Evolutionary conservation across 2,888 invertebrate species (phyloP).

Genomic region (Griposia aprilina): DNA sequence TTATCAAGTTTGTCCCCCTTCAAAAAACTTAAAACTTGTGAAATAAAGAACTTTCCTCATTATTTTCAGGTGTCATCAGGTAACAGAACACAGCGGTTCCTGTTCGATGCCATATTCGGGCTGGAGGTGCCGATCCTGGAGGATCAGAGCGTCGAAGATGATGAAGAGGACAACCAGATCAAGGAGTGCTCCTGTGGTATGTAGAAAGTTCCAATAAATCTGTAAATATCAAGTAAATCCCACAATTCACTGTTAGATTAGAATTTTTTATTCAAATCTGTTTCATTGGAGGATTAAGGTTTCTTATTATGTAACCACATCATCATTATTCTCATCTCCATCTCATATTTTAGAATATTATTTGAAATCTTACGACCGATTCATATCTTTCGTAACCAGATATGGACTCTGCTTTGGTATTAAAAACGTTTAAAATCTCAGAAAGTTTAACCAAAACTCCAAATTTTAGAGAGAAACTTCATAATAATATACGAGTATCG

Average conservation of each 20-base stretch:
- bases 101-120: conserved; percentile 94
- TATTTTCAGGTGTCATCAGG: conserved; percentile 83
- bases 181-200: conserved; percentile 94
- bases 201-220: conserved; percentile 70
- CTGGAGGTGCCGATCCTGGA: conserved; percentile 90
- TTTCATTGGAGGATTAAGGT: not conserved
- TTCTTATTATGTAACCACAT: conserved; percentile 24
- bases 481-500: not conserved
- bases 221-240: conserved; percentile 27
- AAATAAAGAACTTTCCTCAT: conserved; percentile 13
- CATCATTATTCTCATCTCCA: not conserved
- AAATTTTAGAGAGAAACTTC: conserved; percentile 19
- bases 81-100: conserved; percentile 92
- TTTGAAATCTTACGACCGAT: conserved; percentile 9
- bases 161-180: conserved; percentile 89
- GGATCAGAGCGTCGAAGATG: conserved; percentile 91
- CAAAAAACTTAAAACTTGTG: not conserved
- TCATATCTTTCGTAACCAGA: conserved; percentile 4
- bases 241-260: not conserved
- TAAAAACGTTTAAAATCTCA: not conserved
- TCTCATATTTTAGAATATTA: conserved; percentile 8
- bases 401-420: conserved; percentile 3
- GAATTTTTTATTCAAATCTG: not conserved
- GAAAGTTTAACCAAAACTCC: not conserved
- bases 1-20: not conserved